Base-by-base conservation (phyloP, 2,888 invertebrate species). In the Leptinotarsa peninsularis region DNA sequence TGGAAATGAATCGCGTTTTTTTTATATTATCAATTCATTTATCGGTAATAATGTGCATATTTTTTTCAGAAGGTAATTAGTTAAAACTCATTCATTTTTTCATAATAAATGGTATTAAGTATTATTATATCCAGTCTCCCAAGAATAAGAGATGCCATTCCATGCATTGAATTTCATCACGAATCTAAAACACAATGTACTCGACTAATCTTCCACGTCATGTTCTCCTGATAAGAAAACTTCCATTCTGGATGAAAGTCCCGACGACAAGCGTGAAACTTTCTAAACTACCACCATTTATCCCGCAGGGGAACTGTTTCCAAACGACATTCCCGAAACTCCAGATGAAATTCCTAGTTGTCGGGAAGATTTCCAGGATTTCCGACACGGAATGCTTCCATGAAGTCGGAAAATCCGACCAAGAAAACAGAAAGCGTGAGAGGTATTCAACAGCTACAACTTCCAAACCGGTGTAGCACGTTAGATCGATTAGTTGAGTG, bases 141-240 rank as follows among this genome's bases (percentile, higher is more conserved):
- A 43, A 43, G 43, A 43, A 3, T 43, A 13, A 43, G 0, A 43
- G 33, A 10, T 33, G 33, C 33, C 33, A 33, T 33, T 33, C 33
- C 43, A 10, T 10, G 10, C 13, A 43, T 43, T 10, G 0, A 10
- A 3, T 43, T 43, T 10, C 43, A 43, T 13, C 43, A 43, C 43
- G 10, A 43, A 43, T 52, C 52, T 4, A 2, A 52, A n/a, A 52
- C 52, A 52, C 52, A 17, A 17, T 17, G n/a, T 15, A 52, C 14
- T 56, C 56, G 13, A 7, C n/a, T 33, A 15, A n/a, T 33, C 17
- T 10, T 5, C n/a, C 27, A 33, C 14, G 17, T 63, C n/a, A 13
- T 63, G 18, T 63, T 63, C 33, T 63, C 63, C 63, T 63, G 63
- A 63, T 63, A 63, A 43, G 13, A 63, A 63, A 63, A 63, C 63